These are phyloP conservation scores for Euura saliciscinereae DNA, from an alignment of 1,140 invertebrate genomes.

Conservation along the genomic window DNA sequence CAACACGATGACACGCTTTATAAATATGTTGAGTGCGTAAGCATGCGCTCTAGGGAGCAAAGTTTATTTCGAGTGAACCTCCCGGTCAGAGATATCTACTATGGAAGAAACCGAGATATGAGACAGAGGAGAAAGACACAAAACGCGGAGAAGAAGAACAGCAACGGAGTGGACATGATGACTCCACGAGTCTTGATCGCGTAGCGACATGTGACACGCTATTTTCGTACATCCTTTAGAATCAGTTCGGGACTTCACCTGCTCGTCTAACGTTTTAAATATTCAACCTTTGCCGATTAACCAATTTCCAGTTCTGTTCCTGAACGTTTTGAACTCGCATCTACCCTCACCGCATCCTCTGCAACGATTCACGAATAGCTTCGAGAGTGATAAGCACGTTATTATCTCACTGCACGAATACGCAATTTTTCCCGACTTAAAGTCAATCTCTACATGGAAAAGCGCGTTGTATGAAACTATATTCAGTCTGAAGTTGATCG, in stretches of 20 bases:
- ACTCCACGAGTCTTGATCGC: not conserved
- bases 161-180: not conserved
- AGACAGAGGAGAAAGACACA: not conserved
- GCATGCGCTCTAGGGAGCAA: not conserved
- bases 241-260: not conserved
- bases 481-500: too few species aligned
- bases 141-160: not conserved
- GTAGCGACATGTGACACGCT: not conserved
- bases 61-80: not conserved
- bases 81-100: not conserved
- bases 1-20: too few species aligned
- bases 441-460: too few species aligned
- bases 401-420: too few species aligned
- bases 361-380: too few species aligned
- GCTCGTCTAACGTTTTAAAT: not conserved
- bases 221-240: not conserved
- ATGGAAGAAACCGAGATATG: not conserved
- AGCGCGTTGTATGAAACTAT: too few species aligned
- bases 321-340: too few species aligned
- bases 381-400: too few species aligned
- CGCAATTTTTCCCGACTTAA: too few species aligned
- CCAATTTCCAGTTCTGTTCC: too few species aligned
- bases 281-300: not conserved
- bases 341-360: too few species aligned
- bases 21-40: not conserved